These are phyloP conservation scores for Diadema setosum DNA, from an alignment of 35 echinoderm and acorn worm genomes.

Conservation along the genomic window DNA sequence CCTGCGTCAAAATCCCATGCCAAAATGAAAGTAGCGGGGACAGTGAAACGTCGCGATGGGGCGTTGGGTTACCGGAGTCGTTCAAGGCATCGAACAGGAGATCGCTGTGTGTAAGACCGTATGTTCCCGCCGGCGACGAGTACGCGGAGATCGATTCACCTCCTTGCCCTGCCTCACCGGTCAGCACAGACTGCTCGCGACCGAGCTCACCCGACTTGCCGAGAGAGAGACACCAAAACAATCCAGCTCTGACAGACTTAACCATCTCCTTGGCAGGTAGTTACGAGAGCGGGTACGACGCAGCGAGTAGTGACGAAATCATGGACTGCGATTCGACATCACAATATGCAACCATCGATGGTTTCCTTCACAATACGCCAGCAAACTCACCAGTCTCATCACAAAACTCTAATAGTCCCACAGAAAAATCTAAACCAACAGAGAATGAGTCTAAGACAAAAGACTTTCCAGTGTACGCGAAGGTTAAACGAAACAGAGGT, in stretches of 20 bases:
- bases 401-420: too few relatives aligned
- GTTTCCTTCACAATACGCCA: conserved; percentile 34
- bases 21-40: not conserved
- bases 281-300: conserved; percentile 12
- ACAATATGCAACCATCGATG: not conserved
- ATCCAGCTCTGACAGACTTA: not conserved
- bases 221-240: not conserved
- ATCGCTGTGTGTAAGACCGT: not conserved
- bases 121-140: not conserved
- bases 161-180: not conserved
- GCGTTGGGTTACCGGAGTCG: not conserved
- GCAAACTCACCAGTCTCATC: not conserved
- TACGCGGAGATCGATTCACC: conserved; percentile 4
- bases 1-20: not conserved
- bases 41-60: not conserved
- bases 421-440: not conserved
- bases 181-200: not conserved
- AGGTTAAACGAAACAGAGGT: not conserved
- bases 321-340: conserved; percentile 1
- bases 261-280: not conserved
- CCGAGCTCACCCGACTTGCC: not conserved
- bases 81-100: not conserved
- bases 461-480: not conserved
- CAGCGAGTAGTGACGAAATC: not conserved
- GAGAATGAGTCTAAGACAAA: not conserved